Evolutionary conservation across 1,140 invertebrate species (phyloP).

Genomic region (Listronotus oregonensis): DNA sequence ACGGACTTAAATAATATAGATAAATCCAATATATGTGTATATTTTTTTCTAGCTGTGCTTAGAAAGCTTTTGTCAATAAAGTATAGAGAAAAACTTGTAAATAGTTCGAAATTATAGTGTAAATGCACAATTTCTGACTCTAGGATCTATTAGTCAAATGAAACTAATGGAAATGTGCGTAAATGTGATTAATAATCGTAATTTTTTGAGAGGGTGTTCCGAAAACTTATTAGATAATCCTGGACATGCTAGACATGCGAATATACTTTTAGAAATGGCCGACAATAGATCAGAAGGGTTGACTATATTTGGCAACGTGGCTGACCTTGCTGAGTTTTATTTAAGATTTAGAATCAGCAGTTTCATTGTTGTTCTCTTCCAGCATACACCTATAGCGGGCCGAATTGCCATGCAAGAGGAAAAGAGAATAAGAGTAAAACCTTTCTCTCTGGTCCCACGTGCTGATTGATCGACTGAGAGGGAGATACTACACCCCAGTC

Average conservation of each 20-base stretch:
- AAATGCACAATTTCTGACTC: constrained; percentile 24
- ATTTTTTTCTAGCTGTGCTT: neutral
- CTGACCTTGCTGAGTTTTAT: too few relatives aligned
- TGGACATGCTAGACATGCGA: constrained; percentile 10
- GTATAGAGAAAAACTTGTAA: neutral
- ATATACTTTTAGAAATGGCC: neutral
- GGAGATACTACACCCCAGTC: too few relatives aligned
- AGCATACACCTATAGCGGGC: too few relatives aligned
- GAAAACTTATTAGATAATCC: neutral
- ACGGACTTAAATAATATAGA: neutral
- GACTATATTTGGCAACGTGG: too few relatives aligned
- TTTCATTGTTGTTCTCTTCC: too few relatives aligned
- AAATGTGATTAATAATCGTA: constrained; percentile 23
- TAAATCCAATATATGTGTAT: constrained; percentile 1
- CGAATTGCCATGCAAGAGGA: too few relatives aligned
- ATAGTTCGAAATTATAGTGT: constrained; percentile 11
- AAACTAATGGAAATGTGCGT: constrained; percentile 5
- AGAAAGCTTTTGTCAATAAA: neutral
- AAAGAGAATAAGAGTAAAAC: too few relatives aligned
- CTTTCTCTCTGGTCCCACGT: too few relatives aligned
- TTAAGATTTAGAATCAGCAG: too few relatives aligned
- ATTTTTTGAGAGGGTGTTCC: neutral
- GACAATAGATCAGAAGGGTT: neutral
- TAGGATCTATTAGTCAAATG: constrained; percentile 2
- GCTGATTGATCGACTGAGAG: too few relatives aligned